Evolutionary conservation across 2,797 vertebrate genomes (phyloP), one percentile per base, ranked within the genome.

Genomic region (Crotalus adamanteus): DNA sequence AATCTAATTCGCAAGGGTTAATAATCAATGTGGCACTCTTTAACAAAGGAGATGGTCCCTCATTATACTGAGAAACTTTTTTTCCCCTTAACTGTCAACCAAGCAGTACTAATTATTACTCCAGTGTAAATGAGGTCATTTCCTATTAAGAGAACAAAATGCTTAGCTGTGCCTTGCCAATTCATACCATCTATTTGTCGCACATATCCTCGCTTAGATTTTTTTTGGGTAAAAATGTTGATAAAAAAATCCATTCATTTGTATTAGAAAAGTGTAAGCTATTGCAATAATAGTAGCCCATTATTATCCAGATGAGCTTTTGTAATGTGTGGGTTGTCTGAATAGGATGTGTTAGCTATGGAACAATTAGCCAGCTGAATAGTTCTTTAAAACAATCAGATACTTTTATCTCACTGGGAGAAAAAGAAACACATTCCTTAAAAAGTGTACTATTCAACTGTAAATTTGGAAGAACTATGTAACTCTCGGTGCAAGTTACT

Each of bases 31-130:
- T 97, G 97, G 97, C 97, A 96, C 97, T 95, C 93, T 97, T 97
- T 96, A 98, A 98, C 98, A 98, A 98, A 98, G 97, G 97, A 97
- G 96, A 98, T 97, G 96, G 97, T 97, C 97, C 97, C 98, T 98
- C 98, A 99, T 99, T 98, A 99, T 98, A 98, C 97, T 97, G 97
- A 97, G 98, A 98, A 98, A 98, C 97, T 98, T 98, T 98, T 98
- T 97, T 97, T 96, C 94, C 87, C 87, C 98, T 98, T 98, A 98
- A 98, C 98, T 98, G 98, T 98, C 98, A 98, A 97, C 97, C 98
- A 98, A 98, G 98, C 98, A 98, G 97, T 98, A 98, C 98, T 98
- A 98, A 98, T 98, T 98, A 98, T 98, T 98, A 98, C 98, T 98
- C 97, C 97, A 98, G 98, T 98, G 98, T 98, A 98, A 98, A 98